Base-by-base conservation (phyloP, 2,797 vertebrate species). In the Thripadectes ignobilis region DNA sequence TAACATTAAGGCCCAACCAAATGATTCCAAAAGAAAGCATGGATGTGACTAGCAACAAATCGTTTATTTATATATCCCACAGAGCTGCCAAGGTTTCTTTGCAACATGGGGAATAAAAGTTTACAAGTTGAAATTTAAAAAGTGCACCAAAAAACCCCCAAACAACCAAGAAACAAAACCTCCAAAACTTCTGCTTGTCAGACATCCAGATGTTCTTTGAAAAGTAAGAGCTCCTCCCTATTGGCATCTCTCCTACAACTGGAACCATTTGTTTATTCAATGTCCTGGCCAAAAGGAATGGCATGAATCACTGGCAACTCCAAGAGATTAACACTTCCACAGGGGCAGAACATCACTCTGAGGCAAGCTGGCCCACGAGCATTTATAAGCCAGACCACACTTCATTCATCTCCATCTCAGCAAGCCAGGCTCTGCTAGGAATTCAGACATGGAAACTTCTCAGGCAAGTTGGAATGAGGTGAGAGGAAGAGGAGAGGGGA, bases 311-410 rank as follows among this genome's bases (percentile, higher is more conserved):
- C 69, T 74, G 82, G 52, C 74, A 78, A 62, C 68, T 84, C n/a
- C 62, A 58, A 43, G 72, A 85, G 65, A 91, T 87, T 79, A 69
- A 58, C 63, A 69, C 71, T 73, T 88, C 45, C 39, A 69, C 29
- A 24, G 20, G 20, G 39, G 5, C 38, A 84, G 61, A 81, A 38
- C 34, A 80, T 41, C 32, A 22, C 78, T 67, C 36, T 4, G 10
- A 63, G 41, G 41, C 39, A 85, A 41, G 48, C 57, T 74, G 52
- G 52, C 52, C 68, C 52, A 59, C 2, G 4, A 87, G 38, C 52
- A 68, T 76, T 77, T 94, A 61, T 27, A 92, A 58, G 46, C 68
- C 81, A 95, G 72, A 89, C 21, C 72, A 72, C 57, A 85, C 85
- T 16, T 62, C 27, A 57, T 71, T 77, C 7, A 57, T 52, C 81